phyloP scores from a whole-genome alignment of 2,113 vertebrate species.

The Holacanthus passer region DNA sequence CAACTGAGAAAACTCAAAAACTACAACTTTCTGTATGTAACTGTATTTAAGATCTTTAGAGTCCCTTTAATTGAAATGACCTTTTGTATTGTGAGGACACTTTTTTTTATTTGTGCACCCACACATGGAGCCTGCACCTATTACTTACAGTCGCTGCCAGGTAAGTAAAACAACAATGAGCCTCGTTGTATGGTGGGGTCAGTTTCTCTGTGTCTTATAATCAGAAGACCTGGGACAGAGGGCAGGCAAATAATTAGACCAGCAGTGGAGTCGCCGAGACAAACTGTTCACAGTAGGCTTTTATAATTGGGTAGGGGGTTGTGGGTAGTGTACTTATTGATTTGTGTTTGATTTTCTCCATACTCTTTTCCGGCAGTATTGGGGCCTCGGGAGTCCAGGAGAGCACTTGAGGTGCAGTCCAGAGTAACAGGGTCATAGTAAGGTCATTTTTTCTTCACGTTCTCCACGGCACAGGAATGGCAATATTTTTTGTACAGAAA shows the following conservation, averaged over 20 bases:
- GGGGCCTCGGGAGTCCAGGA: constrained; percentile 9
- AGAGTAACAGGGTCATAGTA: constrained; percentile 40
- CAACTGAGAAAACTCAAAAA: neutral
- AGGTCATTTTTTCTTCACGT: constrained; percentile 33
- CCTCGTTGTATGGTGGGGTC: neutral
- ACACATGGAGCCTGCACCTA: neutral
- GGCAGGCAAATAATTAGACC: constrained; percentile 60
- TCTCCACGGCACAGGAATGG: constrained; percentile 3
- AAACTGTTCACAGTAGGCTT: constrained; percentile 32
- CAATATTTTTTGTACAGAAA: constrained; percentile 7
- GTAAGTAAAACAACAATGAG: constrained; percentile 29
- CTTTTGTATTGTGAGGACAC: neutral
- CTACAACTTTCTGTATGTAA: neutral
- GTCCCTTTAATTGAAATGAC: neutral
- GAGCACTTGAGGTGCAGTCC: constrained; percentile 29
- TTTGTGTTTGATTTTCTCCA: constrained; percentile 62
- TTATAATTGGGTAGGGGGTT: constrained; percentile 64
- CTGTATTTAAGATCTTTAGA: neutral
- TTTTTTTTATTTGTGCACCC: constrained; percentile 7
- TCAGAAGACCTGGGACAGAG: constrained; percentile 17
- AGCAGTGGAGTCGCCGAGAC: constrained; percentile 49
- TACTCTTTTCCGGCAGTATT: constrained; percentile 17
- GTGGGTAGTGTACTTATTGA: constrained; percentile 60
- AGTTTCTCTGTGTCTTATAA: constrained; percentile 27
- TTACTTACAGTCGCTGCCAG: neutral